Evolutionary conservation across 2,797 vertebrate genomes (phyloP).

Genomic region (Malurus splendens): DNA sequence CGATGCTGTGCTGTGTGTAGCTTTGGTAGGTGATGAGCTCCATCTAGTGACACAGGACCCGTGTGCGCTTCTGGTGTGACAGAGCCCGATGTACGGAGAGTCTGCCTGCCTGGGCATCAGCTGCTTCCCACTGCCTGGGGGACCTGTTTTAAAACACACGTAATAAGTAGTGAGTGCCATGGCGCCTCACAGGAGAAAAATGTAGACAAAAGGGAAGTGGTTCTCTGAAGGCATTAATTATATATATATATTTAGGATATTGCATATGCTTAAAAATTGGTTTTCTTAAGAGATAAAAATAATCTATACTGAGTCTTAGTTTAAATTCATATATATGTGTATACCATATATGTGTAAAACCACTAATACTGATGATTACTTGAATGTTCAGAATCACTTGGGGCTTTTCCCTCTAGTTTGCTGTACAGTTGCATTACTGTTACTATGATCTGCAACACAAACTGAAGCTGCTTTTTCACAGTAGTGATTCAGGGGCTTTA

Average conservation of each 20-base stretch:
- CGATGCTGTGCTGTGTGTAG: fast-evolving
- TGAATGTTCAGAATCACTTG: neutral
- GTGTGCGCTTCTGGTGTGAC: fast-evolving
- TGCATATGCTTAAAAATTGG: neutral
- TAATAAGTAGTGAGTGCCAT: neutral
- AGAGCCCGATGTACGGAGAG: fast-evolving
- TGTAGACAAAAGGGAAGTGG: neutral
- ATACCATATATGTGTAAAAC: neutral
- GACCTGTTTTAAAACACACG: neutral
- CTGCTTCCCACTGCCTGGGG: neutral
- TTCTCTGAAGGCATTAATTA: neutral
- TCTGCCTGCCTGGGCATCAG: neutral
- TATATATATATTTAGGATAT: too few relatives aligned
- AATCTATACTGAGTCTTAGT: neutral
- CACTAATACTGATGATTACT: neutral
- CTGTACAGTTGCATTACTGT: fast-evolving
- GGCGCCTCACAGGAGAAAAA: neutral
- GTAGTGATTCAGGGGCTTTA: neutral
- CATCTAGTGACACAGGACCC: constrained; percentile 21
- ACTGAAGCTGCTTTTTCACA: neutral
- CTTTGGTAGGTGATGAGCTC: constrained; percentile 25
- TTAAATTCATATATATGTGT: neutral
- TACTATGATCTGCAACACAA: neutral
- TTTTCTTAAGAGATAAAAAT: neutral
- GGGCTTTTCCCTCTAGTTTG: neutral